phyloP scores from a whole-genome alignment of 2,797 vertebrate species.

The Chaunax sp. region DNA sequence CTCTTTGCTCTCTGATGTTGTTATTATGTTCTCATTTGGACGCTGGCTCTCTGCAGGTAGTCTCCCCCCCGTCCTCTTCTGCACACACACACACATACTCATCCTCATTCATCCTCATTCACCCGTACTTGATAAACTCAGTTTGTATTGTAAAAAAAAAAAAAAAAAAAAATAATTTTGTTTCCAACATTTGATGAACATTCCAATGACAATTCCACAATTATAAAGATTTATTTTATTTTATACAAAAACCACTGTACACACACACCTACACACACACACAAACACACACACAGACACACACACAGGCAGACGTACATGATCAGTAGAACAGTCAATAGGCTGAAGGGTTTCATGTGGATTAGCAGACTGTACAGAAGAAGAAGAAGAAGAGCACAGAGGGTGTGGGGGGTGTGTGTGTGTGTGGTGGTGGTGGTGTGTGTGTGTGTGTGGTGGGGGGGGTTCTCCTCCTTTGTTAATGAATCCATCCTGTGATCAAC shows the following conservation, averaged over 20 bases:
- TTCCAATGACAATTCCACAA: background rate
- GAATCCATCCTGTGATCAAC: conserved; percentile 66
- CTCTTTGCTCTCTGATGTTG: conserved; percentile 77
- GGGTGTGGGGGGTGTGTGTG: background rate
- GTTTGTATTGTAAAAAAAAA: background rate
- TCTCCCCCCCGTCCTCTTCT: conserved; percentile 52
- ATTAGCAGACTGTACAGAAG: conserved; percentile 66
- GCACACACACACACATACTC: background rate
- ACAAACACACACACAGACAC: background rate
- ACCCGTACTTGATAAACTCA: conserved; percentile 13
- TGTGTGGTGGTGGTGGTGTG: background rate
- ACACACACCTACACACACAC: too few species aligned
- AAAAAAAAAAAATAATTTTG: too few species aligned
- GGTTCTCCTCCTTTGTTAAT: conserved; percentile 58
- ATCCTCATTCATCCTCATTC: conserved; percentile 10
- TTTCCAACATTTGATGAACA: too few species aligned
- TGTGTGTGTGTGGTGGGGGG: conserved; percentile 3
- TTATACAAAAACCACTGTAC: too few species aligned
- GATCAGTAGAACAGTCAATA: background rate
- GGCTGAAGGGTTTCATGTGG: conserved; percentile 13
- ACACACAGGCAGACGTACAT: background rate
- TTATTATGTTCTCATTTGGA: conserved; percentile 84
- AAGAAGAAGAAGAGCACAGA: conserved; percentile 42
- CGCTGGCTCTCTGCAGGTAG: conserved; percentile 81
- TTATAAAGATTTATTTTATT: background rate